Evolutionary conservation across 1,140 invertebrate species (phyloP), one percentile per base, ranked within the genome.

Genomic region (Cryptotermes secundus): DNA sequence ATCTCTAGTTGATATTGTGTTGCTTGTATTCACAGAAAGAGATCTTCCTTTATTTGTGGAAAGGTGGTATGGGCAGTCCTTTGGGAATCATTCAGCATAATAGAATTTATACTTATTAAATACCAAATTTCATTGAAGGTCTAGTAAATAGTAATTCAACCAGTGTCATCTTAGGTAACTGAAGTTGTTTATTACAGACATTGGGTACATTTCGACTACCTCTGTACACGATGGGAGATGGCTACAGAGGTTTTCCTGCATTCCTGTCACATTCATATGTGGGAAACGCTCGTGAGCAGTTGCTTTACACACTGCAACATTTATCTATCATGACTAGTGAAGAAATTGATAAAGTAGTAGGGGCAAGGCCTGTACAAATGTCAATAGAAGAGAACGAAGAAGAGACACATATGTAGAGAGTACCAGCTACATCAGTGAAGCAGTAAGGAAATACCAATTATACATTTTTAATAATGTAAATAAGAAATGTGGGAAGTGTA

Each of bases 221-320:
- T 2, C 87, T 93, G 1, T 92, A 90, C 87, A 92, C 91, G 9
- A 91, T 93, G 91, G 85, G 87, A 19, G 92, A 92, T 88, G 89
- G 89, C 26, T 88, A 88, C 59, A 84, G 90, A 86, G 92, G 92
- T 24, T 89, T 93, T 45, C 92, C 92, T 81, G 89, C 90, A 3
- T 93, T 92, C 87, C 87, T 93, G 0, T 88, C 88, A 35, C 90
- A 92, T 84, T 87, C 88, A n/a, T 93, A 92, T 87, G 89, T 90
- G 81, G 91, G 91, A 19, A 90, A 89, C 86, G 88, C 91, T 26
- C 88, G 89, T 84, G 85, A 90, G 34, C 90, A 92, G 87, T 86
- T 93, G 0, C 65, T 92, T n/a, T 36, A 86, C 45, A 45, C 85
- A 34, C 81, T 89, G 9, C 9, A 72, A n/a, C 49, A 86, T 19